Base-by-base conservation (phyloP, 1,140 invertebrate species). In the Leptinotarsa undecemlineata region DNA sequence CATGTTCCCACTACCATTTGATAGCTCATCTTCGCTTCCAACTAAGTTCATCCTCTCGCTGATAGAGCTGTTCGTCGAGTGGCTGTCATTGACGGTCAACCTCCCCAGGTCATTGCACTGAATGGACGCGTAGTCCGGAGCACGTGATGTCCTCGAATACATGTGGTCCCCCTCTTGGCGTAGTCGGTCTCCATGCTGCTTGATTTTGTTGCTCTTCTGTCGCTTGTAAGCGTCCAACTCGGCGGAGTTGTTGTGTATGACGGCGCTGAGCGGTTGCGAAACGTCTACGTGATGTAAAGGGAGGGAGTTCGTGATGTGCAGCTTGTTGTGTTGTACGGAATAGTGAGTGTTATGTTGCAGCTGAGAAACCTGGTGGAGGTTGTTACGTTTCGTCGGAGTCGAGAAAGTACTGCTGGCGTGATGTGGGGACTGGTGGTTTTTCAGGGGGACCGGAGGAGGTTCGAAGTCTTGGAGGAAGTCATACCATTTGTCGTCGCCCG, bases 401-500 rank as follows among this genome's bases (percentile, higher is more conserved):
- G 83, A 81, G 77, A 83, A 84, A 4, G 83, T 84, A 71, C 84
- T 84, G 63, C 80, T 80, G 17, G 77, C 47, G 61, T 77, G 72
- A 77, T 33, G 15, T 77, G 76, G 61, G 72, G 77, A 71, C 20
- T 76, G 69, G 60, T 78, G 77, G 47, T 74, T 48, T 68, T 83
- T 72, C 66, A 70, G 20, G 61, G 79, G 76, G 51, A 82, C 69
- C 47, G 81, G 81, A 48, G 80, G 80, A n/a, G 77, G 64, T 47
- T 80, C 76, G 23, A 79, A 76, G 60, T 85, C 82, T 51, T 82
- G 81, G 3, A 80, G 23, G 61, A 83, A 71, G 64, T 86, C 85
- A 68, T 85, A 88, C 91, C 91, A 92, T 80, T 90, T 86, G 82
- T 92, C 91, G 75, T 91, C 91, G 74, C 87, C 89, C 48, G 90